phyloP scores from a whole-genome alignment of 2,797 vertebrate species.

The Lepilemur septentrionalis region DNA sequence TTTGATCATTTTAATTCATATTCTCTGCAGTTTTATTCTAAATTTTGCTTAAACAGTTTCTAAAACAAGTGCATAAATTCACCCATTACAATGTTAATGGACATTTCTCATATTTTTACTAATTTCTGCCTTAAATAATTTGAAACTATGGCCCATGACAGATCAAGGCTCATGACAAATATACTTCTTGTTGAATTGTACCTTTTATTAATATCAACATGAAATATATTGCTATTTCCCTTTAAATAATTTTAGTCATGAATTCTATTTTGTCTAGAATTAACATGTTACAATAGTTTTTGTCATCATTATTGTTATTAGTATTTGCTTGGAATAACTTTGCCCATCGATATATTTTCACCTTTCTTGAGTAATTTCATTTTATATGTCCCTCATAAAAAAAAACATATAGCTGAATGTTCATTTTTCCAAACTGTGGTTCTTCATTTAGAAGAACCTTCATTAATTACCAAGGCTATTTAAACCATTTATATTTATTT shows the following conservation, averaged over 20 bases:
- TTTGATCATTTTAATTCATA: neutral
- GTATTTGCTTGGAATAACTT: neutral
- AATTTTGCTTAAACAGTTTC: neutral
- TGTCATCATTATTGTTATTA: neutral
- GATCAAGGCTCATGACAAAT: neutral
- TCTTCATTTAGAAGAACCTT: neutral
- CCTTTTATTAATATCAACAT: neutral
- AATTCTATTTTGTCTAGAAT: neutral
- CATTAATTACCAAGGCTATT: neutral
- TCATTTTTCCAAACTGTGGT: neutral
- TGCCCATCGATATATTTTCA: neutral
- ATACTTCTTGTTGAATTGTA: neutral
- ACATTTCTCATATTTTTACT: neutral
- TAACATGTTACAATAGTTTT: neutral
- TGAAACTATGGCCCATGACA: neutral
- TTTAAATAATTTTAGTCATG: neutral
- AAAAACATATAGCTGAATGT: neutral
- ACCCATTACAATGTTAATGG: neutral
- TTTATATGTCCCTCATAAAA: neutral
- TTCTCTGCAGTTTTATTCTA: conserved; percentile 3
- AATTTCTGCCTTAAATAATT: neutral
- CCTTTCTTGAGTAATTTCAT: neutral
- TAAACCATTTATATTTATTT: neutral
- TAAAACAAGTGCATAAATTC: neutral
- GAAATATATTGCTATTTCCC: neutral